Evolutionary conservation across 2,113 vertebrate species (phyloP).

Genomic region (Ovis aries): DNA sequence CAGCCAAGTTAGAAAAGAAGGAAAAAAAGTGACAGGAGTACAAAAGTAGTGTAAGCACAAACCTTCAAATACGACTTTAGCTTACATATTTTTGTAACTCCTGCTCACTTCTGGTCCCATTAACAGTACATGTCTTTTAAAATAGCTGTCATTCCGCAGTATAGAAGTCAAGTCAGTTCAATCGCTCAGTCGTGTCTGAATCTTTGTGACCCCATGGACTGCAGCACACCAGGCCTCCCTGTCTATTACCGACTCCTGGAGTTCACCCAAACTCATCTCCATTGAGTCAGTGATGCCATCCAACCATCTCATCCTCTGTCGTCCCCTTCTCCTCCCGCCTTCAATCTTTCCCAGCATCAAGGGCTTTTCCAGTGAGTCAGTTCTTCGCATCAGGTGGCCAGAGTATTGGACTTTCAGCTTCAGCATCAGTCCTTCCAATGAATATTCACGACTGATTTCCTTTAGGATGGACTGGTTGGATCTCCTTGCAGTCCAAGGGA

Average conservation of each 20-base stretch:
- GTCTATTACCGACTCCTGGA: not conserved
- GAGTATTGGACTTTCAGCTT: not conserved
- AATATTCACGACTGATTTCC: not conserved
- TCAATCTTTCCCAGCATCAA: not conserved
- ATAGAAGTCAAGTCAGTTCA: not conserved
- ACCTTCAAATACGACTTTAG: not conserved
- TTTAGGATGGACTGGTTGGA: not conserved
- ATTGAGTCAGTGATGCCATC: not conserved
- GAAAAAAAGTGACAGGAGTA: not conserved
- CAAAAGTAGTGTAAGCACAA: not conserved
- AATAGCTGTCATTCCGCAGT: not conserved
- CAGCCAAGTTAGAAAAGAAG: not conserved
- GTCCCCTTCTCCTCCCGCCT: not conserved
- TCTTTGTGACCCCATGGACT: not conserved
- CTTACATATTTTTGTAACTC: not conserved
- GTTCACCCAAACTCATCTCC: not conserved
- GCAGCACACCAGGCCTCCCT: not conserved
- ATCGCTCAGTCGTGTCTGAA: rapidly evolving
- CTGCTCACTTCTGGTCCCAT: not conserved
- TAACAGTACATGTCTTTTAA: not conserved
- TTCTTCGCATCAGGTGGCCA: not conserved
- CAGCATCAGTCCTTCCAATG: not conserved
- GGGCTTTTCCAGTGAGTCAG: not conserved
- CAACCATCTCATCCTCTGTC: not conserved
- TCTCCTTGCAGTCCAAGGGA: not conserved